Base-by-base conservation (phyloP, 2,888 invertebrate genomes). In the Agrilus cyanescens region DNA sequence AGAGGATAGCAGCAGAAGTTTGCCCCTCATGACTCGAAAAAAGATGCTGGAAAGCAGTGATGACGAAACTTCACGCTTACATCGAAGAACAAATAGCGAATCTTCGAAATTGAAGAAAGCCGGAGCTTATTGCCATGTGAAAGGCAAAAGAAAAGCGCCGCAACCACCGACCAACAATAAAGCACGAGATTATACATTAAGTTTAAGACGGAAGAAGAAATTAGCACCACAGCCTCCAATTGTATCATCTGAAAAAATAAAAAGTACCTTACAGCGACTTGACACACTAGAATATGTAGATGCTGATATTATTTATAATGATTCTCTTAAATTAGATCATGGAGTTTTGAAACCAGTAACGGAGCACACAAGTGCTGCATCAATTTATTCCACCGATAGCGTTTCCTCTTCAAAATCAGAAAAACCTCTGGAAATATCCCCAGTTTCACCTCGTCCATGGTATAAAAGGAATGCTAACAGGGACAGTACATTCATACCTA, bases 121-220 rank as follows among this genome's bases (percentile, higher is more conserved):
- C 8, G 74, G 75, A 4, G 66, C 69, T 3, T 71, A 70, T 52
- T 61, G 70, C 16, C 81, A 85, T 67, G 84, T 85, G 1, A 82
- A 82, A 50, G 85, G 85, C 16, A 85, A 85, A 61, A 66, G 85
- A 38, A 76, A 75, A 56, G 85, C 85, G 1, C 85, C 85, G 0
- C 74, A 72, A 49, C 85, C 85, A 4, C 85, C 83, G 1, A 12
- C 16, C 29, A 32, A 32, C 14, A 37, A 29, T 25, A 32, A 40
- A 29, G 50, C 52, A 18, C 43, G 51, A 40, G 49, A 52, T 15
- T 59, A 58, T 18, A 63, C 62, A 3, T 46, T 58, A 32, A 64
- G 61, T 49, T 54, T 65, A 43, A 53, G 61, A 40, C 55, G 66
- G 31, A 66, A 66, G 47, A 70, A 71, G 55, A 56, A 66, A 47